phyloP scores from a whole-genome alignment of 2,888 invertebrate species.

The Aphrophora alni region DNA sequence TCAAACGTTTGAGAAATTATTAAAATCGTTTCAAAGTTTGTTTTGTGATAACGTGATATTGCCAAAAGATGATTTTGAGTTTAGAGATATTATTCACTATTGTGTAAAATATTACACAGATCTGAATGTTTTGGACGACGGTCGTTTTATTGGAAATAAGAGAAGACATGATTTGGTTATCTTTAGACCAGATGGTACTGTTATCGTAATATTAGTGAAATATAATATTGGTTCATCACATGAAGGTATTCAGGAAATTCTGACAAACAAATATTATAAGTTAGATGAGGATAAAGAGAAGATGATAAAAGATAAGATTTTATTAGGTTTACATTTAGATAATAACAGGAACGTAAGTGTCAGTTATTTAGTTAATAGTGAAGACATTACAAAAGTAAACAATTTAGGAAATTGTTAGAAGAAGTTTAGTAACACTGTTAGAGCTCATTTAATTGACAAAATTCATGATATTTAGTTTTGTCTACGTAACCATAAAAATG shows the following conservation, averaged over 20 bases:
- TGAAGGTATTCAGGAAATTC: background rate
- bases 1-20: background rate
- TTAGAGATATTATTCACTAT: background rate
- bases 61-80: background rate
- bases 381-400: background rate
- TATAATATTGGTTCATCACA: background rate
- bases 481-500: too few species aligned
- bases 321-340: background rate
- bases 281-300: background rate
- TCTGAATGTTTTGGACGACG: background rate
- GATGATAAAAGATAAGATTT: background rate
- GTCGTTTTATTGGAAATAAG: background rate
- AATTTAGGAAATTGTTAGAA: too few species aligned
- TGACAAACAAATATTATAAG: background rate
- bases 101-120: background rate
- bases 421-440: too few species aligned
- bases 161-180: background rate
- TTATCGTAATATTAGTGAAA: background rate
- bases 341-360: background rate
- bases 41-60: background rate
- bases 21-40: background rate
- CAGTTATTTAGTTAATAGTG: background rate
- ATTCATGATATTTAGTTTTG: too few species aligned
- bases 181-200: background rate
- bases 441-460: too few species aligned